A percentile compares a stretch with the other conserved stretches of the same genome.
Conservation (phyloP, 1,140 invertebrate genomes). For the Brachystomella parvula region DNA sequence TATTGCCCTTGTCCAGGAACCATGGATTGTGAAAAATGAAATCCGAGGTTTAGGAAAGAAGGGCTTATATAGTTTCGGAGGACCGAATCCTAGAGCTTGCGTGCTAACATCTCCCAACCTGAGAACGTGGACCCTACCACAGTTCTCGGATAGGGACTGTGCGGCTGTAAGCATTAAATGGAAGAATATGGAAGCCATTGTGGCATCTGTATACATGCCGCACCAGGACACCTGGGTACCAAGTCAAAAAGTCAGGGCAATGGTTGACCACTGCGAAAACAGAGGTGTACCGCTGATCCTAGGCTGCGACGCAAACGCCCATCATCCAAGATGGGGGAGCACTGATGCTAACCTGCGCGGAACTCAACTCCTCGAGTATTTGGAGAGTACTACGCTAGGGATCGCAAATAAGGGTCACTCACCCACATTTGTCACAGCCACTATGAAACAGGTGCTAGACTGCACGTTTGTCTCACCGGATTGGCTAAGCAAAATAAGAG, state of each 20-base stretch:
- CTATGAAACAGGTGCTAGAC: constrained; percentile 22
- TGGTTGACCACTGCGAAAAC: constrained; percentile 11
- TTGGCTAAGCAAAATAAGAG: neutral
- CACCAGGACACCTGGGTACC: constrained; percentile 1
- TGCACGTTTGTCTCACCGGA: constrained; percentile 11
- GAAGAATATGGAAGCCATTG: neutral
- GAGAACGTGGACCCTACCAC: neutral
- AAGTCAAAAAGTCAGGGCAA: neutral
- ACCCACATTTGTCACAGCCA: constrained; percentile 20
- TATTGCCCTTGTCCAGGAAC: neutral
- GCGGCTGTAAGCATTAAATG: neutral
- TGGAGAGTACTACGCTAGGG: neutral
- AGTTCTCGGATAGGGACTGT: neutral
- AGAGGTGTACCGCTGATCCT: constrained; percentile 12
- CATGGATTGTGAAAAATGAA: neutral
- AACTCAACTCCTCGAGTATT: constrained; percentile 14
- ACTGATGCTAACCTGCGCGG: constrained; percentile 21
- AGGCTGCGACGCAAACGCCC: constrained; percentile 23
- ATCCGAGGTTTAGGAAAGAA: neutral
- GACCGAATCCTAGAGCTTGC: neutral
- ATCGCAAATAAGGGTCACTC: neutral
- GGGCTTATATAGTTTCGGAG: neutral
- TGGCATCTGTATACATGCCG: constrained; percentile 26
- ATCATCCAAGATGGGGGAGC: constrained; percentile 24
- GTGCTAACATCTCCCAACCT: neutral